Evolutionary conservation across 92 coral and sea anemone genomes (phyloP).

Genomic region (Bergia puertoricense): DNA sequence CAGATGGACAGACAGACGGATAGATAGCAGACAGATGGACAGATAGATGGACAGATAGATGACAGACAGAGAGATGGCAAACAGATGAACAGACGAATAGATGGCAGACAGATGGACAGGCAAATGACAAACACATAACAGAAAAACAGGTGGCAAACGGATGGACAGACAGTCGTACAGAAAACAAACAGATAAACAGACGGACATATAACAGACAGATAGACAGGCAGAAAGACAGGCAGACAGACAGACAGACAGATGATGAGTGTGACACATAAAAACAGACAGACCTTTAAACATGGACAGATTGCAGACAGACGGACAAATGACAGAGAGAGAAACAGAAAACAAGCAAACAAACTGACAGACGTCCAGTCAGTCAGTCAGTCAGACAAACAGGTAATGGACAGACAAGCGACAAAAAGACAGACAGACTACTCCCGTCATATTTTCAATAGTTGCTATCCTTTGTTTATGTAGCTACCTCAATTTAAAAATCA

Average conservation of each 20-base stretch:
- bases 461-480: constrained; percentile 44
- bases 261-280: neutral
- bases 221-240: neutral
- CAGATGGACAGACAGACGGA: too few species aligned
- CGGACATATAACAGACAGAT: neutral
- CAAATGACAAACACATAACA: neutral
- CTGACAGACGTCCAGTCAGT: neutral
- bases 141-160: too few species aligned
- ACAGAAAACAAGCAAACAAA: neutral
- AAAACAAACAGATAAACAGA: too few species aligned
- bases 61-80: neutral
- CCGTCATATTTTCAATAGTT: neutral
- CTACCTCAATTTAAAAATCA: constrained; percentile 88
- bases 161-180: too few species aligned
- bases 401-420: neutral
- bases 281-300: neutral
- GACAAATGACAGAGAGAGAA: neutral
- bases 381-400: neutral
- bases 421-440: neutral
- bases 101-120: neutral
- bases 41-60: neutral
- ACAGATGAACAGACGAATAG: neutral
- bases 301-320: neutral
- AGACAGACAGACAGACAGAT: neutral
- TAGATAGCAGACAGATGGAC: neutral